A percentile compares a stretch with the other conserved stretches of the same genome.
Conservation (phyloP, 2,113 vertebrate species). For the Odocoileus virginianus region DNA sequence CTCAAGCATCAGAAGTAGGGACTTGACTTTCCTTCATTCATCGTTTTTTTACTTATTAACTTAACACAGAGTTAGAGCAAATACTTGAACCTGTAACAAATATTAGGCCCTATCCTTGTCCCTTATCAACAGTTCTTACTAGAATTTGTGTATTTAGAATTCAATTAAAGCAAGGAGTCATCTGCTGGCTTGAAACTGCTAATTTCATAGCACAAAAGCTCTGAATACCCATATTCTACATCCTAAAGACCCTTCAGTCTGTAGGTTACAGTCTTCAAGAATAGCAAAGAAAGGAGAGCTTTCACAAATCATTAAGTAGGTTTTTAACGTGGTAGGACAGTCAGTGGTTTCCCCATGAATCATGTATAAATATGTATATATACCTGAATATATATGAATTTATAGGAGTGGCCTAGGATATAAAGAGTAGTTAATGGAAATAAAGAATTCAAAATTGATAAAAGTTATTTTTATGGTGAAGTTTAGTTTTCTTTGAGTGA, state of each 20-base stretch:
- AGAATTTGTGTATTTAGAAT: neutral
- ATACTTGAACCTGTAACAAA: neutral
- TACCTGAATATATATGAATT: neutral
- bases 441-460: neutral
- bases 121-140: neutral
- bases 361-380: neutral
- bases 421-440: neutral
- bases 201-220: neutral
- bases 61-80: conserved; percentile 19
- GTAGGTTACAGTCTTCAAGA: neutral
- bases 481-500: neutral
- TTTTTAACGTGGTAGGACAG: neutral
- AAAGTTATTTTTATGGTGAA: neutral
- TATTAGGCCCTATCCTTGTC: neutral
- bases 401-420: neutral
- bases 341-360: neutral
- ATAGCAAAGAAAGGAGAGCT: neutral
- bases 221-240: neutral
- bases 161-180: conserved; percentile 32
- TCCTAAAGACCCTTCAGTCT: neutral
- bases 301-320: neutral
- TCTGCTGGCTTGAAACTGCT: conserved; percentile 45
- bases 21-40: conserved; percentile 39
- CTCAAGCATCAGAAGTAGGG: conserved; percentile 7
- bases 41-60: conserved; percentile 50